phyloP scores from a whole-genome alignment of 2,797 vertebrate species.

The Sebastes ruberrimus region DNA sequence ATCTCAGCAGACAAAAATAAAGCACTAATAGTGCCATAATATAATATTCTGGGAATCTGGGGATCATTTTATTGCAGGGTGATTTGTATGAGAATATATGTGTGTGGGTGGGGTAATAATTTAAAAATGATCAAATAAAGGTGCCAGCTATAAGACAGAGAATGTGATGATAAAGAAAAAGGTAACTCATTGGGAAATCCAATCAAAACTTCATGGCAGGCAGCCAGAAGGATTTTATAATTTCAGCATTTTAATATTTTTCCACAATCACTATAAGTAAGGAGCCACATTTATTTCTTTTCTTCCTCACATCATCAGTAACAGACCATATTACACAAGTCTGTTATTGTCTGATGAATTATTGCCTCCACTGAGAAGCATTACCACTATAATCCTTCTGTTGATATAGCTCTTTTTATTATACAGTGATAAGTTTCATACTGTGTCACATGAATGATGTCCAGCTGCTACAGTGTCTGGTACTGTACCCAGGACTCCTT shows the following conservation, averaged over 20 bases:
- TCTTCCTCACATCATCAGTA: constrained; percentile 3
- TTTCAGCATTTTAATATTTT: constrained; percentile 45
- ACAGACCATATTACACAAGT: background rate
- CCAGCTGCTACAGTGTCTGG: background rate
- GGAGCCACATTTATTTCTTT: background rate
- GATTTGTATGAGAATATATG: constrained; percentile 18
- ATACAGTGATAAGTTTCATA: background rate
- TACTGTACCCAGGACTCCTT: background rate
- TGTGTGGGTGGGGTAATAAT: constrained; percentile 39
- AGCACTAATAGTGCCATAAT: constrained; percentile 73
- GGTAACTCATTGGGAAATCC: constrained; percentile 26
- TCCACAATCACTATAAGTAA: background rate
- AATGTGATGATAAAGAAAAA: constrained; percentile 17
- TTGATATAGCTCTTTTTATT: constrained; percentile 7
- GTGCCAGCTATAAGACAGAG: constrained; percentile 15
- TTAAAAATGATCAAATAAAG: constrained; percentile 44
- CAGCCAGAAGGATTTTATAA: constrained; percentile 42
- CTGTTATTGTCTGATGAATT: constrained; percentile 18
- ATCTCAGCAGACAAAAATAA: constrained; percentile 74
- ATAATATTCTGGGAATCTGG: constrained; percentile 78
- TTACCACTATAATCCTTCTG: constrained; percentile 1
- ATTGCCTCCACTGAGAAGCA: constrained; percentile 21
- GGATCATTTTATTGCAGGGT: constrained; percentile 64
- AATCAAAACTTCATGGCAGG: constrained; percentile 45
- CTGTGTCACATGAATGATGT: constrained; percentile 2